phyloP scores from a whole-genome alignment of 2,797 vertebrate species.

The Sylvilagus floridanus region DNA sequence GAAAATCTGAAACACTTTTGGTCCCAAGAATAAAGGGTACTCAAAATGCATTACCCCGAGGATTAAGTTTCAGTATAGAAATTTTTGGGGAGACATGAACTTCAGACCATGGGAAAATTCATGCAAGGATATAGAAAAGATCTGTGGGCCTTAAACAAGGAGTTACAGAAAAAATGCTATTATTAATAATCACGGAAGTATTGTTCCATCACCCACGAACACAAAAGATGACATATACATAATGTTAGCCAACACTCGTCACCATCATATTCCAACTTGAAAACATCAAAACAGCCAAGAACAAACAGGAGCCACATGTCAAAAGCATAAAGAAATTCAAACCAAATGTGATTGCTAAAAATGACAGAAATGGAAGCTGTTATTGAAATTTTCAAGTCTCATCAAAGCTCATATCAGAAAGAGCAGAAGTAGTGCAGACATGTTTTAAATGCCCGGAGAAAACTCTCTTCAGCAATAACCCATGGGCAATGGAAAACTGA shows the following conservation, averaged over 20 bases:
- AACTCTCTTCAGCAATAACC: constrained; percentile 38
- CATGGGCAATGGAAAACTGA: neutral
- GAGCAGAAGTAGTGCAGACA: neutral
- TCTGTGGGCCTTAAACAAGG: neutral
- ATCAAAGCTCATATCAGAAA: neutral
- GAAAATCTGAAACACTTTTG: no score
- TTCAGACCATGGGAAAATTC: neutral
- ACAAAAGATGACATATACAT: neutral
- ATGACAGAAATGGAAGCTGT: neutral
- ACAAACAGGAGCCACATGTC: neutral
- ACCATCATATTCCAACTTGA: neutral
- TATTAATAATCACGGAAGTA: neutral
- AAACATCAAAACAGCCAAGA: constrained; percentile 30
- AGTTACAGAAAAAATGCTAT: neutral
- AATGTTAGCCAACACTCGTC: neutral
- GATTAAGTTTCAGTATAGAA: neutral
- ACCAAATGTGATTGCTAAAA: neutral
- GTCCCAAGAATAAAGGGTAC: no score
- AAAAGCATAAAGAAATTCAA: constrained; percentile 17
- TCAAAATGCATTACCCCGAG: no score
- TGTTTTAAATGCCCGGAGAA: constrained; percentile 19
- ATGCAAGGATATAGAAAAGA: neutral
- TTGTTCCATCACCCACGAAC: neutral
- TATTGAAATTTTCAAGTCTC: neutral
- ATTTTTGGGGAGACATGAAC: neutral